Evolutionary conservation across 2,888 invertebrate genomes (phyloP).

Genomic region (Stenodema calcarata): DNA sequence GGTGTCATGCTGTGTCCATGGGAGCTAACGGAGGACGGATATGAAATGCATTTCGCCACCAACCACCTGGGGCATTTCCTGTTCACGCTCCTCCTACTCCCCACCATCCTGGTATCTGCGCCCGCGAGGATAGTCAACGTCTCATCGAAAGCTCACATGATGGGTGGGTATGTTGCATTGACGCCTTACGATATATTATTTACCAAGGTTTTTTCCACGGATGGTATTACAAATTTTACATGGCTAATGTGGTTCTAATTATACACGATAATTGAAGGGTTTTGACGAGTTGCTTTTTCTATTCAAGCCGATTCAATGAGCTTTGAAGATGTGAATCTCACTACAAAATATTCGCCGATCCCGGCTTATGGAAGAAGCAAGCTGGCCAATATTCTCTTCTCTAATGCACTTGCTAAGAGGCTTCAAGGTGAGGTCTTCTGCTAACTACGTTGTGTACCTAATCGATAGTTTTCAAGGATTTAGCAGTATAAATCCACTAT

Average conservation of each 20-base stretch:
- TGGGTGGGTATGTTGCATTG: not conserved
- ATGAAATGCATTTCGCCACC: conserved; percentile 67
- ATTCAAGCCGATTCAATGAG: conserved; percentile 62
- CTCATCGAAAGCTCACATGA: conserved; percentile 57
- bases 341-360: conserved; percentile 57
- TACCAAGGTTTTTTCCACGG: too few relatives aligned
- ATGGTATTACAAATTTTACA: too few relatives aligned
- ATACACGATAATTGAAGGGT: too few relatives aligned
- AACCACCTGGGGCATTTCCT: conserved; percentile 71
- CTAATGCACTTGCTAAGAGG: conserved; percentile 60
- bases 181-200: too few relatives aligned
- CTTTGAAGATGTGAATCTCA: conserved; percentile 67
- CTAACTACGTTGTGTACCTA: too few relatives aligned
- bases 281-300: not conserved
- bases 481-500: too few relatives aligned
- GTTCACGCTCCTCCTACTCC: conserved; percentile 67
- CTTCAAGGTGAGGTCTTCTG: conserved; percentile 59
- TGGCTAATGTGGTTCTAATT: too few relatives aligned
- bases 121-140: conserved; percentile 60
- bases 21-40: conserved; percentile 64
- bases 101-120: conserved; percentile 63
- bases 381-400: conserved; percentile 62
- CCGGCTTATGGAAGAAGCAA: conserved; percentile 61
- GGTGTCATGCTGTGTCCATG: conserved; percentile 64
- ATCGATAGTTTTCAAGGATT: too few relatives aligned